Evolutionary conservation across 2,797 vertebrate species (phyloP).

Genomic region (Caiman crocodilus): DNA sequence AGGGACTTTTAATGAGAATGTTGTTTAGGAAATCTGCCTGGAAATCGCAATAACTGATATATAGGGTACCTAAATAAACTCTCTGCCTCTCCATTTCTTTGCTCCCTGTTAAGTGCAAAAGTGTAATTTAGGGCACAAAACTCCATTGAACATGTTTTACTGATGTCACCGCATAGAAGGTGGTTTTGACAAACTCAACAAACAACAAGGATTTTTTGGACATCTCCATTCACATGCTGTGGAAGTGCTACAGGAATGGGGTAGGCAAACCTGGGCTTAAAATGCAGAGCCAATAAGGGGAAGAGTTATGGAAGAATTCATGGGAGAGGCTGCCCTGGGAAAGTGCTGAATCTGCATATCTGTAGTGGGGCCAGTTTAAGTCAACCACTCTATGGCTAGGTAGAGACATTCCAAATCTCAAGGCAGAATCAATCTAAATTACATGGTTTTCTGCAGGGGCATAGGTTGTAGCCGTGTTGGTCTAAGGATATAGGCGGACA

Average conservation of each 20-base stretch:
- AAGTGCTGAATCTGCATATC: not conserved
- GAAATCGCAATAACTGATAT: too few species aligned
- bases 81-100: not conserved
- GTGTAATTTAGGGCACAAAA: not conserved
- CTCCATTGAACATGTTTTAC: not conserved
- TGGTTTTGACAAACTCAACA: not conserved
- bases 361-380: not conserved
- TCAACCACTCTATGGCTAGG: too few species aligned
- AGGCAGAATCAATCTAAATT: too few species aligned
- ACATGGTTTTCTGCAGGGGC: too few species aligned
- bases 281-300: not conserved
- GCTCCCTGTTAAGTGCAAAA: not conserved
- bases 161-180: not conserved
- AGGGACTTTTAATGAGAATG: not conserved
- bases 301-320: not conserved
- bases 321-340: not conserved
- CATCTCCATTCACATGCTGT: not conserved
- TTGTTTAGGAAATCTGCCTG: not conserved
- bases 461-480: too few species aligned
- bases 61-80: not conserved
- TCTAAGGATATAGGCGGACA: too few species aligned
- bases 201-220: not conserved
- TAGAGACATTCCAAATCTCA: too few species aligned
- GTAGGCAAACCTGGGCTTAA: not conserved
- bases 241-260: not conserved